Conservation (phyloP, 2,113 vertebrate genomes). For the Misgurnus anguillicaudatus region DNA sequence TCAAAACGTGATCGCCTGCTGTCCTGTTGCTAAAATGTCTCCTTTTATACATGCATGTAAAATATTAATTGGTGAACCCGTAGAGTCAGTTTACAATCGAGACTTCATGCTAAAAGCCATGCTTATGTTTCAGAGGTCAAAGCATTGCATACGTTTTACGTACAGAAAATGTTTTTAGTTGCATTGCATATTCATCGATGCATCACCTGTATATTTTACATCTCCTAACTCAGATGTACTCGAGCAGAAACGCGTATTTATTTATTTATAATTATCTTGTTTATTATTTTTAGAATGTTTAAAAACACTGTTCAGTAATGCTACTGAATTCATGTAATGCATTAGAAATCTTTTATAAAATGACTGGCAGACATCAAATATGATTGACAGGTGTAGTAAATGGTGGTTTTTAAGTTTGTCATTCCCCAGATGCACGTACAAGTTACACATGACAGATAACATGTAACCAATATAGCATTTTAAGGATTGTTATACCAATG, state of each 20-base stretch:
- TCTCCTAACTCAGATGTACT: not conserved
- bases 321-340: not conserved
- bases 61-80: conserved; percentile 7
- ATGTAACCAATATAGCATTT: not conserved
- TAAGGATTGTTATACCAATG: not conserved
- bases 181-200: too few relatives aligned
- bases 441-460: not conserved
- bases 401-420: not conserved
- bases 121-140: not conserved
- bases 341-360: not conserved
- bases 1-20: not conserved
- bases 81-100: conserved; percentile 21
- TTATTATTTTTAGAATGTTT: not conserved
- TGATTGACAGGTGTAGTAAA: conserved; percentile 7
- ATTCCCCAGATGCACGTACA: not conserved
- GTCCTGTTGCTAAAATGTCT: not conserved
- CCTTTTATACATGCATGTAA: not conserved
- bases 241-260: not conserved
- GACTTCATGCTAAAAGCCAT: conserved; percentile 15
- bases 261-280: not conserved
- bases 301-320: not conserved
- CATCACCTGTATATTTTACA: not conserved
- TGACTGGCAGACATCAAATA: not conserved
- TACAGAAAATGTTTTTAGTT: too few relatives aligned
- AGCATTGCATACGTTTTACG: not conserved